These are phyloP conservation scores for Xyrauchen texanus DNA, from an alignment of 2,113 vertebrate species.

Conservation along the genomic window DNA sequence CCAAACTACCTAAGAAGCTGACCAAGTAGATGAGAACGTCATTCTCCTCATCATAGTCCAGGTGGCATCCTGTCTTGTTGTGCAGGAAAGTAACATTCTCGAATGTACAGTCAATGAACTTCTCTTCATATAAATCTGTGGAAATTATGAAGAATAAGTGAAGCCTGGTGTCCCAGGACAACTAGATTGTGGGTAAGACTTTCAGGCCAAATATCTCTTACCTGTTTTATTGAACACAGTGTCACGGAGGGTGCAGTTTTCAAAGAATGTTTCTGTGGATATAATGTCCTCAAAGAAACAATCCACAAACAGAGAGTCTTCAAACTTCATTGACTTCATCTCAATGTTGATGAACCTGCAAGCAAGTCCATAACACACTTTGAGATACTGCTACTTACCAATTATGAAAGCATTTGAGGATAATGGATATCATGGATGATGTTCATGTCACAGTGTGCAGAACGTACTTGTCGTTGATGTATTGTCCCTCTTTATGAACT, in stretches of 20 bases:
- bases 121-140: constrained; percentile 85
- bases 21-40: constrained; percentile 94
- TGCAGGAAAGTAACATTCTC: constrained; percentile 81
- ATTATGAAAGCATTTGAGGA: neutral
- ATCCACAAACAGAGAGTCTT: constrained; percentile 89
- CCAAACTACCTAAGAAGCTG: constrained; percentile 93
- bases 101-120: constrained; percentile 85
- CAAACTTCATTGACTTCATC: constrained; percentile 92
- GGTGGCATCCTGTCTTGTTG: constrained; percentile 86
- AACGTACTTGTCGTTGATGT: constrained; percentile 86
- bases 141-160: constrained; percentile 36
- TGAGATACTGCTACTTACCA: neutral
- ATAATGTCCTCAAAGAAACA: constrained; percentile 91
- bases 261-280: constrained; percentile 87
- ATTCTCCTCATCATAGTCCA: constrained; percentile 85
- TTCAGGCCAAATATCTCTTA: constrained; percentile 58
- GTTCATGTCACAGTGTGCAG: constrained; percentile 39
- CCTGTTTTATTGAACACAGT: constrained; percentile 90
- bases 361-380: constrained; percentile 43
- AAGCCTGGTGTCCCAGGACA: neutral
- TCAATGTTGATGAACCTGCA: constrained; percentile 89
- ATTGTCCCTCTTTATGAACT: constrained; percentile 85
- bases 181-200: no score
- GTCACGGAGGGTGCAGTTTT: constrained; percentile 89
- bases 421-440: neutral